Evolutionary conservation across 1,140 invertebrate genomes (phyloP).

Genomic region (Drosophila kurseongensis): DNA sequence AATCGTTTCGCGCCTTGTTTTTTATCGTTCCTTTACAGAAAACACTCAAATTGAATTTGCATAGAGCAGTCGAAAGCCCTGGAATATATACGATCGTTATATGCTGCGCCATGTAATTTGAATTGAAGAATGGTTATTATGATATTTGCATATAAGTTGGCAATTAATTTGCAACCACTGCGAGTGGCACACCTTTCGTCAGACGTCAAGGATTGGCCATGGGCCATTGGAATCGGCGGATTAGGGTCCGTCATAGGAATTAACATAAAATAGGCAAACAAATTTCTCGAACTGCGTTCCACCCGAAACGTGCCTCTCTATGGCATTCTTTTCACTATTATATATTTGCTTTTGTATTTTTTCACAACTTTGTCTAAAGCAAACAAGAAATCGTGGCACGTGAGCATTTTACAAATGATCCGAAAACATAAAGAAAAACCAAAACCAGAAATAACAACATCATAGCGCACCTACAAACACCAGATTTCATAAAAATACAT

Average conservation of each 20-base stretch:
- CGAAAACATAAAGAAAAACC: constrained; percentile 21
- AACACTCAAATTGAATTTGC: constrained; percentile 41
- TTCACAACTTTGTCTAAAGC: constrained; percentile 49
- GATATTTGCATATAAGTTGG: constrained; percentile 78
- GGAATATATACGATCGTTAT: constrained; percentile 41
- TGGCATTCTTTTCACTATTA: constrained; percentile 43
- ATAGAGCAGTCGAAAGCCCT: constrained; percentile 20
- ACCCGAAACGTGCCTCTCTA: constrained; percentile 60
- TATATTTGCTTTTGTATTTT: constrained; percentile 4
- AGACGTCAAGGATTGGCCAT: constrained; percentile 66
- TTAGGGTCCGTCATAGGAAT: constrained; percentile 50
- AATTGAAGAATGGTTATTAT: constrained; percentile 70
- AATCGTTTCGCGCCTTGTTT: constrained; percentile 76
- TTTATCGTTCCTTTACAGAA: constrained; percentile 6
- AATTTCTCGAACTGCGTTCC: constrained; percentile 62
- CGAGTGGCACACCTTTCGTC: constrained; percentile 63
- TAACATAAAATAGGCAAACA: constrained; percentile 66
- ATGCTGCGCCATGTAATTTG: constrained; percentile 42
- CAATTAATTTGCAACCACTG: constrained; percentile 73
- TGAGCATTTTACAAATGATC: constrained; percentile 71
- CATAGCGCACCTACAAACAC: constrained; percentile 39
- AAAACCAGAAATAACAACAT: constrained; percentile 34
- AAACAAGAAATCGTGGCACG: constrained; percentile 52
- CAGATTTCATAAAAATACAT: constrained; percentile 75
- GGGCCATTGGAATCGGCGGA: constrained; percentile 27